phyloP scores from a whole-genome alignment of 2,888 invertebrate genomes.

The Drosophila ustulata region DNA sequence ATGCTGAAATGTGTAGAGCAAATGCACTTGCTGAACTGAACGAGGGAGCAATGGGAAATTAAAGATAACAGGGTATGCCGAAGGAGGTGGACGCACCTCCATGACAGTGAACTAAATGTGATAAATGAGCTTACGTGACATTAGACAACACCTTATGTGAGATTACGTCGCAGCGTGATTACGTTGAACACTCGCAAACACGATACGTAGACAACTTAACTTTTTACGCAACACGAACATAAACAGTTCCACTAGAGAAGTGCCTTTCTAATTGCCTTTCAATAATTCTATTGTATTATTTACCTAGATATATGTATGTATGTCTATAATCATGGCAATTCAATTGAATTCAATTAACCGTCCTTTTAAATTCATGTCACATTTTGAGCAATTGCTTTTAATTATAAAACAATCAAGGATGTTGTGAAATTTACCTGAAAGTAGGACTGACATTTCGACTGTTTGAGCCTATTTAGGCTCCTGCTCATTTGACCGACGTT shows the following conservation, averaged over 20 bases:
- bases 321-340: too few species aligned
- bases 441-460: not conserved
- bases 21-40: constrained; percentile 40
- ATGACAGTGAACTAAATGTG: constrained; percentile 33
- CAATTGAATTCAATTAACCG: too few species aligned
- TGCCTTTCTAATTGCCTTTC: not conserved
- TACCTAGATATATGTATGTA: too few species aligned
- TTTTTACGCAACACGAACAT: not conserved
- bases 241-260: not conserved
- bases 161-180: constrained; percentile 54
- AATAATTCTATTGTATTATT: not conserved
- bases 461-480: not conserved
- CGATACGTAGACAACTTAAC: constrained; percentile 42
- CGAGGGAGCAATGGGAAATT: not conserved
- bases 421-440: not conserved
- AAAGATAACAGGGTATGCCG: not conserved
- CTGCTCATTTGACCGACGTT: constrained; percentile 36
- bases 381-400: too few species aligned
- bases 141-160: constrained; percentile 66
- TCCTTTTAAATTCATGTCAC: too few species aligned
- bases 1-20: constrained; percentile 34
- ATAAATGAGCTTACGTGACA: constrained; percentile 71
- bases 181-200: constrained; percentile 50
- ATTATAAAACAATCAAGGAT: too few species aligned
- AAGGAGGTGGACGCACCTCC: not conserved